Percentiles rank a stretch among this genome's conserved stretches.
Conservation (phyloP, 2,888 invertebrate species). For the Nemotelus pantherinus region DNA sequence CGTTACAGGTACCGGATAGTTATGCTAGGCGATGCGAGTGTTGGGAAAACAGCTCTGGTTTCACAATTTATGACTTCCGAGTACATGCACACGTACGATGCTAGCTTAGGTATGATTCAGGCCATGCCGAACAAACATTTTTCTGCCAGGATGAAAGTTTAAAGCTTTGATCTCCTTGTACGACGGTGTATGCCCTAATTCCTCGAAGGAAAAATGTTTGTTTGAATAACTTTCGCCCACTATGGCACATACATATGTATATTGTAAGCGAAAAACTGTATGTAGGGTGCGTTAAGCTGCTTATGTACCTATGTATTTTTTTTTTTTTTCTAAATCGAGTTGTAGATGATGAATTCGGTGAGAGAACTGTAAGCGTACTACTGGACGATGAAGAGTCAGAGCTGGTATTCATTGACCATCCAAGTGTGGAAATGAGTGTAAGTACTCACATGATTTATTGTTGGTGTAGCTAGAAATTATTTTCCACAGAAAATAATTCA, state of each 20-base stretch:
- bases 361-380: slow-evolving; percentile 89
- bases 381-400: slow-evolving; percentile 90
- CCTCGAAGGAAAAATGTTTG: slow-evolving; percentile 45
- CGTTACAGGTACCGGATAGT: slow-evolving; percentile 80
- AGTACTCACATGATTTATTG: slow-evolving; percentile 63
- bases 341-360: slow-evolving; percentile 92
- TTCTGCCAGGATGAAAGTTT: neutral
- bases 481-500: too few relatives aligned
- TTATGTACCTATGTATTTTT: slow-evolving; percentile 52
- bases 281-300: slow-evolving; percentile 53
- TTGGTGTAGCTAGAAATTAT: neutral
- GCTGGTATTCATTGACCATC: slow-evolving; percentile 89
- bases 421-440: slow-evolving; percentile 90
- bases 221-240: neutral
- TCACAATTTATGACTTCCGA: slow-evolving; percentile 96
- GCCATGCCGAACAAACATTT: slow-evolving; percentile 21
- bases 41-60: slow-evolving; percentile 90
- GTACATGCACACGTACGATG: slow-evolving; percentile 94
- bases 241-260: too few relatives aligned
- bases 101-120: slow-evolving; percentile 77
- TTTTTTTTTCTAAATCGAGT: slow-evolving; percentile 63
- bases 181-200: neutral
- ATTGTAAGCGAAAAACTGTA: neutral
- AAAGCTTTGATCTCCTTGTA: neutral
- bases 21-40: slow-evolving; percentile 83